Percentiles rank a stretch among this genome's conserved stretches.
Evolutionary conservation across 2,888 invertebrate genomes (phyloP).

Genomic region (Bedellia somnulentella): DNA sequence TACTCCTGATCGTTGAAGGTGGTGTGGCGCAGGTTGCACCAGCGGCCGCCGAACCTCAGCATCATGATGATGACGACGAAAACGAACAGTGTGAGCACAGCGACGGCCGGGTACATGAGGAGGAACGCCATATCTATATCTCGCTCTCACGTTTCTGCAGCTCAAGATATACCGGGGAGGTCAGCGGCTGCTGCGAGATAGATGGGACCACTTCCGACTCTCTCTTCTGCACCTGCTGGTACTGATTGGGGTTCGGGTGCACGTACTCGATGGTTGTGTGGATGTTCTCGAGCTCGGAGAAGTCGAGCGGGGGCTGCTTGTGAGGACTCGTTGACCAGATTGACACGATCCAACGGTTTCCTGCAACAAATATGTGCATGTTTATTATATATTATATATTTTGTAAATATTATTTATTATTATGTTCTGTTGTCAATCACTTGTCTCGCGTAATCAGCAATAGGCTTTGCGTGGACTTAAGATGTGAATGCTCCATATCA

Average conservation of each 20-base stretch:
- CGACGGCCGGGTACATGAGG: slow-evolving; percentile 76
- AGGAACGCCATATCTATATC: slow-evolving; percentile 74
- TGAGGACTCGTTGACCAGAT: slow-evolving; percentile 84
- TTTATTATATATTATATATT: too few species aligned
- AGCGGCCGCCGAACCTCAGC: slow-evolving; percentile 71
- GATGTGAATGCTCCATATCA: too few species aligned
- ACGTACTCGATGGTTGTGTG: slow-evolving; percentile 27
- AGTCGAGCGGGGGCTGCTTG: slow-evolving; percentile 78
- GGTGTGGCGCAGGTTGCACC: slow-evolving; percentile 72
- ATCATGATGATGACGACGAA: slow-evolving; percentile 75
- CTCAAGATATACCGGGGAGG: slow-evolving; percentile 61
- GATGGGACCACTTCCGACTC: slow-evolving; percentile 27
- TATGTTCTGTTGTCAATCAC: too few species aligned
- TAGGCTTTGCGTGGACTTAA: too few species aligned
- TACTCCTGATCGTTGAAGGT: slow-evolving; percentile 66
- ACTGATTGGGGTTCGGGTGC: slow-evolving; percentile 25
- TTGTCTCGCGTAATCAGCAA: too few species aligned
- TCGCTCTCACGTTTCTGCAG: slow-evolving; percentile 80
- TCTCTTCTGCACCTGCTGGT: slow-evolving; percentile 21
- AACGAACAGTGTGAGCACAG: slow-evolving; percentile 72
- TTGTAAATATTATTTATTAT: too few species aligned
- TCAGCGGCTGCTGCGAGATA: slow-evolving; percentile 34
- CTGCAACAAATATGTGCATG: slow-evolving; percentile 52
- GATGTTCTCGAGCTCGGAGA: slow-evolving; percentile 69
- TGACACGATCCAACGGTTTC: slow-evolving; percentile 82